phyloP scores from a whole-genome alignment of 2,797 vertebrate species.

The Chelon auratus region DNA sequence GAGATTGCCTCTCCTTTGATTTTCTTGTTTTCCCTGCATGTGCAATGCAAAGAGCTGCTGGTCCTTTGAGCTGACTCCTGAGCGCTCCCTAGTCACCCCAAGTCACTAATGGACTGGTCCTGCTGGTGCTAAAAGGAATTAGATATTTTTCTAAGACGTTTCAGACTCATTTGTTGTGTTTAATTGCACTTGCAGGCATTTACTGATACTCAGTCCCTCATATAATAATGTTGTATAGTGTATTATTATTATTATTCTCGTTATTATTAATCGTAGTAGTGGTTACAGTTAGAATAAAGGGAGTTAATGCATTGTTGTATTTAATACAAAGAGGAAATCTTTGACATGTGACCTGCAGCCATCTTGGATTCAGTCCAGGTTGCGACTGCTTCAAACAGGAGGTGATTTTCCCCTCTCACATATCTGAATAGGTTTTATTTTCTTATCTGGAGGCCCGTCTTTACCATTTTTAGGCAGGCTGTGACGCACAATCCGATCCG shows the following conservation, averaged over 20 bases:
- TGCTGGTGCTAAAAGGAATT: slow-evolving; percentile 10
- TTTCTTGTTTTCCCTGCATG: slow-evolving; percentile 23
- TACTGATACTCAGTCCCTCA: background rate
- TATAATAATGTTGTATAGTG: background rate
- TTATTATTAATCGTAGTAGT: background rate
- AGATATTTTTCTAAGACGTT: background rate
- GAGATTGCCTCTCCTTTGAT: slow-evolving; percentile 34
- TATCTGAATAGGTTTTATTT: background rate
- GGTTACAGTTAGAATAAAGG: background rate
- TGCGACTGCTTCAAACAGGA: too few relatives aligned
- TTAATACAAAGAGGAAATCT: background rate
- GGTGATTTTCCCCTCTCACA: background rate
- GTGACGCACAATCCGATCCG: too few relatives aligned
- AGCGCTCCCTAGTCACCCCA: background rate
- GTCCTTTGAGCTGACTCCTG: slow-evolving; percentile 26
- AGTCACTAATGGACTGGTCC: slow-evolving; percentile 14
- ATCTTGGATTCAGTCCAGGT: too few relatives aligned
- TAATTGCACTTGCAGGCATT: slow-evolving; percentile 28
- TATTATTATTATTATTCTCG: background rate
- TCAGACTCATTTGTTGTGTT: slow-evolving; percentile 11
- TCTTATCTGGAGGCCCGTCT: too few relatives aligned
- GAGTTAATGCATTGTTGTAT: background rate
- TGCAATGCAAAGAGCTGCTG: slow-evolving; percentile 35
- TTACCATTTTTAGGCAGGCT: too few relatives aligned
- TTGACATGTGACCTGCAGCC: too few relatives aligned